These are phyloP conservation scores for Heptranchias perlo DNA, from an alignment of 2,113 vertebrate genomes.

Conservation along the genomic window DNA sequence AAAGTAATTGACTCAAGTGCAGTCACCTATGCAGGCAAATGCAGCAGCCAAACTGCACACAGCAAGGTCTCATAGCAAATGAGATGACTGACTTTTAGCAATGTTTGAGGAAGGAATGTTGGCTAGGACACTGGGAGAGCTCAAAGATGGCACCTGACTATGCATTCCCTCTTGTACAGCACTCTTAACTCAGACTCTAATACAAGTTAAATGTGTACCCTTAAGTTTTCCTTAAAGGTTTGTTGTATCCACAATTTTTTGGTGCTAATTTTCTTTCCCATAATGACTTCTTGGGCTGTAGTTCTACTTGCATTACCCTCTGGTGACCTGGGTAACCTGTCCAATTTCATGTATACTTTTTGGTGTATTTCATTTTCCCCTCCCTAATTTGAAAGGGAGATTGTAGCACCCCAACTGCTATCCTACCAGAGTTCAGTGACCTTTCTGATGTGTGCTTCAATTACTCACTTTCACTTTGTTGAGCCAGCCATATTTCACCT, in stretches of 20 bases:
- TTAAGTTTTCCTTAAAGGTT: not conserved
- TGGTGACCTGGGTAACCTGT: not conserved
- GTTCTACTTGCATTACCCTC: not conserved
- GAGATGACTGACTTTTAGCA: not conserved
- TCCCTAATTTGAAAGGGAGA: not conserved
- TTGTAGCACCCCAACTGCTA: not conserved
- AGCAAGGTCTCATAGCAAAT: not conserved
- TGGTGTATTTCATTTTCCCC: no score
- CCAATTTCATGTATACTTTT: not conserved
- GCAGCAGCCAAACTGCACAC: not conserved
- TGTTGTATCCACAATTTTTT: not conserved
- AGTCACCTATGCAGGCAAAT: not conserved
- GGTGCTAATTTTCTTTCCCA: not conserved
- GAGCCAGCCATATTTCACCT: not conserved
- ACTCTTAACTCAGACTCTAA: no score
- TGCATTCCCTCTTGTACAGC: no score
- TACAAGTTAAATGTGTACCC: no score
- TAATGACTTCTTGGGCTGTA: not conserved
- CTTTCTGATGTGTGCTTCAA: not conserved
- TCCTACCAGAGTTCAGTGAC: not conserved
- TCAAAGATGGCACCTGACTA: not conserved
- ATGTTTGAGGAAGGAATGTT: not conserved
- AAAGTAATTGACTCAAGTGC: not conserved
- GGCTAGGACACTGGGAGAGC: not conserved
- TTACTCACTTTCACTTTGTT: not conserved